phyloP scores from a whole-genome alignment of 2,888 invertebrate species.

The Oegoconia quadripuncta region DNA sequence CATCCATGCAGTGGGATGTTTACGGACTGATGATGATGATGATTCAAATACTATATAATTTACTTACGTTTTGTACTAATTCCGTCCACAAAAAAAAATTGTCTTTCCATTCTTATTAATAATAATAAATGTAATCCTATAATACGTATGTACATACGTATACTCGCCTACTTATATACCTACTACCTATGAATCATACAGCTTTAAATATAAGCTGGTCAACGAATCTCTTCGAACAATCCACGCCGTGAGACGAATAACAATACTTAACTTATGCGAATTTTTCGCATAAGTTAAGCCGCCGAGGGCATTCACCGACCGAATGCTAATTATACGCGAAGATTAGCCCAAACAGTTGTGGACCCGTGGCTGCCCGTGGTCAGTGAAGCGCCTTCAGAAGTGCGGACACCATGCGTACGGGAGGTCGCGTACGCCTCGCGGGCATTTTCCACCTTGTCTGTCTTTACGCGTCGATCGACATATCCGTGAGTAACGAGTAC shows the following conservation, averaged over 20 bases:
- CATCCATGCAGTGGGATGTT: too few relatives aligned
- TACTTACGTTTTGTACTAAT: too few relatives aligned
- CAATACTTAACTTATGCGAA: constrained; percentile 3
- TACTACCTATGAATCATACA: too few relatives aligned
- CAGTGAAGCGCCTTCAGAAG: constrained; percentile 56
- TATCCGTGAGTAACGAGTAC: constrained; percentile 35
- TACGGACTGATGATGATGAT: too few relatives aligned
- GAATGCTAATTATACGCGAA: constrained; percentile 59
- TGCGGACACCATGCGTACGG: constrained; percentile 56
- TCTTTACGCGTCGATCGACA: constrained; percentile 31
- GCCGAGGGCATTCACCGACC: constrained; percentile 72
- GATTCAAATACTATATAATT: too few relatives aligned
- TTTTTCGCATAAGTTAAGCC: constrained; percentile 13
- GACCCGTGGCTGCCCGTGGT: constrained; percentile 32
- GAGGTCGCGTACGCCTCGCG: constrained; percentile 46
- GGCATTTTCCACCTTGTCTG: constrained; percentile 26
- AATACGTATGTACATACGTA: too few relatives aligned
- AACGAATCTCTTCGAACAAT: background rate
- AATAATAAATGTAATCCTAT: too few relatives aligned
- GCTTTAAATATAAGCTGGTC: background rate
- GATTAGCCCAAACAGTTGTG: constrained; percentile 56
- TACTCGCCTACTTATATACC: too few relatives aligned
- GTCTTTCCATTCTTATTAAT: too few relatives aligned
- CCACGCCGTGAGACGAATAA: background rate
- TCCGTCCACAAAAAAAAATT: too few relatives aligned